Evolutionary conservation across 2,797 vertebrate genomes (phyloP).

Genomic region (Smutsia gigantea): DNA sequence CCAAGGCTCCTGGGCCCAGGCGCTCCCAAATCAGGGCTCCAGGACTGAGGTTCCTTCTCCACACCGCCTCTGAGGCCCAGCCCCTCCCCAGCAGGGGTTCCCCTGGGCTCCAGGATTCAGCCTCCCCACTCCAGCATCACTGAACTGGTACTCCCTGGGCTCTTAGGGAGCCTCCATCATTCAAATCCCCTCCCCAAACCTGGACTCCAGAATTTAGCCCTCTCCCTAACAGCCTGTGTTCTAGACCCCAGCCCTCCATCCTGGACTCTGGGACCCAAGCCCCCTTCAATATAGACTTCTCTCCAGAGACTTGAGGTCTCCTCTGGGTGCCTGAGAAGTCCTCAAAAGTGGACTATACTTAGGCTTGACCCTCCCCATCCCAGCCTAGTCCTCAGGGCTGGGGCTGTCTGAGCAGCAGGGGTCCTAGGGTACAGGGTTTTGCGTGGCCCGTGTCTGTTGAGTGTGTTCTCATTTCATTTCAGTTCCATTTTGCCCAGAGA

Average conservation of each 20-base stretch:
- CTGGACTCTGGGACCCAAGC: neutral
- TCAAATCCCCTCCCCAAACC: neutral
- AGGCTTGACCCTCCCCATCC: neutral
- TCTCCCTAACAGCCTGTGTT: neutral
- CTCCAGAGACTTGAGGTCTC: constrained; percentile 11
- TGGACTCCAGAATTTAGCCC: constrained; percentile 21
- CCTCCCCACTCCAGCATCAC: neutral
- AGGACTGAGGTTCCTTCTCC: constrained; percentile 59
- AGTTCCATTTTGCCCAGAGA: constrained; percentile 52
- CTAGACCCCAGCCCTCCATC: neutral
- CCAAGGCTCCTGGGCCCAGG: constrained; percentile 24
- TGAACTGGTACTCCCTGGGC: constrained; percentile 48
- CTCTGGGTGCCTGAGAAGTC: neutral
- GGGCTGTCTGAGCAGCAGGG: neutral
- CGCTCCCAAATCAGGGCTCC: constrained; percentile 25
- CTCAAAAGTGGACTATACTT: neutral
- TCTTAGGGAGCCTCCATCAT: neutral
- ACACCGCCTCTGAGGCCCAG: constrained; percentile 44
- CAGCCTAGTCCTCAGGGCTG: neutral
- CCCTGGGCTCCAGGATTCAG: constrained; percentile 26
- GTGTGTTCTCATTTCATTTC: constrained; percentile 63
- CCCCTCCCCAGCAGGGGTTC: constrained; percentile 18
- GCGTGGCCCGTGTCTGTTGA: neutral
- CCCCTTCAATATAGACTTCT: constrained; percentile 27
- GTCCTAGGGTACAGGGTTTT: neutral